A percentile compares a stretch with the other conserved stretches of the same genome.
These are phyloP conservation scores for Anguilla marmorata DNA, from an alignment of 2,797 vertebrate genomes.

Conservation along the genomic window DNA sequence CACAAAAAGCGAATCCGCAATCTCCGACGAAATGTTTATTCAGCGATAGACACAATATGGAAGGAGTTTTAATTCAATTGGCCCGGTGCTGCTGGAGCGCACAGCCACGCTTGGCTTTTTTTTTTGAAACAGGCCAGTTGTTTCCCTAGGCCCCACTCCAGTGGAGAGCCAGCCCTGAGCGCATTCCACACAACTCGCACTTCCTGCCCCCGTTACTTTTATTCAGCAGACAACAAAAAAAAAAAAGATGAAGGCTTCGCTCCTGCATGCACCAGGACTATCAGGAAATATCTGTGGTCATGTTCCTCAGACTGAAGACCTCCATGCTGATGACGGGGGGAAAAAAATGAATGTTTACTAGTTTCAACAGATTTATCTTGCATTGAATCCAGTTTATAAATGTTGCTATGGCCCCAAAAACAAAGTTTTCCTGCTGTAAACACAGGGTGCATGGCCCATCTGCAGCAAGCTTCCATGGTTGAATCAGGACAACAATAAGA, in stretches of 20 bases:
- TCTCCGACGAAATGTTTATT: slow-evolving; percentile 28
- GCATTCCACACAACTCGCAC: slow-evolving; percentile 71
- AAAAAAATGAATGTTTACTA: not conserved
- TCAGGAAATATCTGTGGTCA: slow-evolving; percentile 12
- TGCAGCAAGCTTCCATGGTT: not conserved
- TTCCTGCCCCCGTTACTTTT: slow-evolving; percentile 71
- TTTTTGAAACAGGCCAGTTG: slow-evolving; percentile 15
- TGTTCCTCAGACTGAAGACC: slow-evolving; percentile 9
- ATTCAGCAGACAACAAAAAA: slow-evolving; percentile 66
- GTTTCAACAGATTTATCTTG: not conserved
- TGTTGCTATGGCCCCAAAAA: not conserved
- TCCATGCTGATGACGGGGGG: slow-evolving; percentile 5
- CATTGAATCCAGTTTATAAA: slow-evolving; percentile 4
- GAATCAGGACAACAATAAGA: not conserved
- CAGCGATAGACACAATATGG: slow-evolving; percentile 27
- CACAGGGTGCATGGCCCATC: not conserved
- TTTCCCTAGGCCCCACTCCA: slow-evolving; percentile 38
- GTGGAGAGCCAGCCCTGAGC: slow-evolving; percentile 57
- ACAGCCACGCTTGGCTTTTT: slow-evolving; percentile 17
- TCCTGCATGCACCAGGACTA: slow-evolving; percentile 1
- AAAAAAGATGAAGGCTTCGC: slow-evolving; percentile 47
- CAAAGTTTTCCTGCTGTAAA: not conserved
- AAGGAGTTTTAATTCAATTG: slow-evolving; percentile 17
- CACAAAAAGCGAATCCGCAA: not conserved
- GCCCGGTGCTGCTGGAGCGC: not conserved